These are phyloP conservation scores for Erebia palarica DNA, from an alignment of 2,888 invertebrate genomes.

Conservation along the genomic window DNA sequence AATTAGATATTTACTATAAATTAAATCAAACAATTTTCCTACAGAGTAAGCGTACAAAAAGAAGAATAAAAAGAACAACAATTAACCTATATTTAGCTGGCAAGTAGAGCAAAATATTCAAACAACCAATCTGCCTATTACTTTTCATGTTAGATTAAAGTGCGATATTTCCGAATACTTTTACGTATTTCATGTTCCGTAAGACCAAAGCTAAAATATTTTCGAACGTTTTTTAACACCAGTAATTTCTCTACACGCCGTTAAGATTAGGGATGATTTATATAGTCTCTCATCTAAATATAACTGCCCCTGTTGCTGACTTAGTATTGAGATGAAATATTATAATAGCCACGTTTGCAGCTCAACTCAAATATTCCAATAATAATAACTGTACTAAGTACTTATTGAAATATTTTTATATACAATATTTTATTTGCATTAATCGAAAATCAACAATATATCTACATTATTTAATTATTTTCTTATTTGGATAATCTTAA, in stretches of 20 bases:
- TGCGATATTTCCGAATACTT: conserved; percentile 8
- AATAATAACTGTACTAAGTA: background rate
- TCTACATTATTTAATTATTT: background rate
- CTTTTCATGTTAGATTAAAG: conserved; percentile 5
- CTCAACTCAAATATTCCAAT: conserved; percentile 5
- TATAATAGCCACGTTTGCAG: conserved; percentile 2
- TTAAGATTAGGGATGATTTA: conserved; percentile 17
- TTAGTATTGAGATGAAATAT: conserved; percentile 12
- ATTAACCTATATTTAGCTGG: conserved; percentile 45
- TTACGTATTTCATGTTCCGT: background rate
- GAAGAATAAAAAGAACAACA: conserved; percentile 45
- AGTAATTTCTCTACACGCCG: conserved; percentile 10
- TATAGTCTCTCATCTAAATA: conserved; percentile 14
- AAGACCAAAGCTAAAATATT: conserved; percentile 10
- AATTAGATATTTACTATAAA: background rate
- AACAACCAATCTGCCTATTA: conserved; percentile 32
- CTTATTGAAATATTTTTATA: background rate
- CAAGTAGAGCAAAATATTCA: conserved; percentile 38
- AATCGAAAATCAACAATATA: too few relatives aligned
- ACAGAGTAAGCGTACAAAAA: conserved; percentile 44
- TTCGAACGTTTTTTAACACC: conserved; percentile 15
- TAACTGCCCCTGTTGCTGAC: conserved; percentile 18
- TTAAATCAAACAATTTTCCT: background rate
- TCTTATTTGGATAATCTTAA: background rate
- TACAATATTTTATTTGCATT: too few relatives aligned